Evolutionary conservation across 2,888 invertebrate genomes (phyloP), one percentile per base, ranked within the genome.

Genomic region (Pyrrhosoma nymphula): DNA sequence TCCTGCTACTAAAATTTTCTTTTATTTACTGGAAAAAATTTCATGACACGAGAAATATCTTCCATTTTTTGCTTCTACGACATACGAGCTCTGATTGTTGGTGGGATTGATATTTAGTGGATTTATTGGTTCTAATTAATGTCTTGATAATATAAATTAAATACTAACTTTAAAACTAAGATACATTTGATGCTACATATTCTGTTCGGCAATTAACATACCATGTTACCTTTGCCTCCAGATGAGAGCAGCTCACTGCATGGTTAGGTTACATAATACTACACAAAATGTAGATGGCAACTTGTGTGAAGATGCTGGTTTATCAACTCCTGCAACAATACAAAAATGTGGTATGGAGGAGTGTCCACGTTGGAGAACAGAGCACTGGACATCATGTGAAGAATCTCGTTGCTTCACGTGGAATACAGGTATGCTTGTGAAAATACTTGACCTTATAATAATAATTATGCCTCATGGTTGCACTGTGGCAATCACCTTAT

Each of bases 381-480:
- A 97, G 75, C 97, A 98, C 30, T 99, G 98, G 99, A 97, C 98
- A 6, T 97, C 97, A 95, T 99, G 98, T 96, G 97, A 98, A 96
- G 98, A 98, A 96, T 98, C 98, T 39, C 97, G 98, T 95, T 99
- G 99, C 96, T 98, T 98, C 96, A 98, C 98, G 26, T 98, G 98
- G 97, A 98, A 98, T 96, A 98, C 98, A 96, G 98, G 98, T 98
- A 96, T 96, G 95, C 96, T 35, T 82, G 1, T n/a, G 23, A 14
- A 60, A 60, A 1, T 10, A 26, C 60, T 60, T 14, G 2, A 60
- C 60, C 2, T 60, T 60, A 60, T 20, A 60, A 20, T 20, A 35
- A 82, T 3, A 82, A 35, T 35, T 35, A 35, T 82, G 0, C 16
- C 82, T 35, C 2, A 82, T 35, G 4, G 4, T 35, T 26, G 30